Percentiles rank a stretch among this genome's conserved stretches.
Evolutionary conservation across 1,140 invertebrate genomes (phyloP).

Genomic region (Homarus americanus): DNA sequence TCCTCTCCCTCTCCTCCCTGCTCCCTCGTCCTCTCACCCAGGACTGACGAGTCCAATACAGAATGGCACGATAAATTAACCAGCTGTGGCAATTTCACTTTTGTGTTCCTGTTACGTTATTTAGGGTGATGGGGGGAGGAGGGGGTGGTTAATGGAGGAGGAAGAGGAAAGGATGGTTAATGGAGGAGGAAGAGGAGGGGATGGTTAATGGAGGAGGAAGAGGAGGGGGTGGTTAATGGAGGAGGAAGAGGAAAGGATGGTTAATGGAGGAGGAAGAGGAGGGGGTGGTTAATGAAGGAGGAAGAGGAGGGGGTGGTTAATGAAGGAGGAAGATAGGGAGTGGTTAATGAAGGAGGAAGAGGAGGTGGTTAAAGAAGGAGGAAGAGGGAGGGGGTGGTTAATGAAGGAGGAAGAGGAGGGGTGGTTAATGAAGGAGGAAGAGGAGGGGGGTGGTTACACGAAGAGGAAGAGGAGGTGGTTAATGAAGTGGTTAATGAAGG

Average conservation of each 20-base stretch:
- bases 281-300: neutral
- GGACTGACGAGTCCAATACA: neutral
- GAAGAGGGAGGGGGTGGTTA: no score
- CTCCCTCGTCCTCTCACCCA: neutral
- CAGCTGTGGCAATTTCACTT: neutral
- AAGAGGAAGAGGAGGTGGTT: no score
- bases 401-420: no score
- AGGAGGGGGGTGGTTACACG: no score
- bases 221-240: neutral
- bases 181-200: neutral
- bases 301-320: neutral
- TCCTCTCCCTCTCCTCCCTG: neutral
- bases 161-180: neutral
- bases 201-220: neutral
- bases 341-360: neutral
- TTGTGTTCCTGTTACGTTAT: neutral
- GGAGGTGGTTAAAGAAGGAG: neutral
- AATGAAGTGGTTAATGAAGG: no score
- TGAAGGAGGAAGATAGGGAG: neutral
- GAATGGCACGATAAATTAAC: slow-evolving; percentile 3
- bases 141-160: neutral
- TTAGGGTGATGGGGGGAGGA: neutral
- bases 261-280: neutral
- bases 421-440: no score
- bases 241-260: neutral